A percentile compares a stretch with the other conserved stretches of the same genome.
These are phyloP conservation scores for Cryptosula pallasiana DNA, from an alignment of 2,888 invertebrate genomes.

Conservation along the genomic window DNA sequence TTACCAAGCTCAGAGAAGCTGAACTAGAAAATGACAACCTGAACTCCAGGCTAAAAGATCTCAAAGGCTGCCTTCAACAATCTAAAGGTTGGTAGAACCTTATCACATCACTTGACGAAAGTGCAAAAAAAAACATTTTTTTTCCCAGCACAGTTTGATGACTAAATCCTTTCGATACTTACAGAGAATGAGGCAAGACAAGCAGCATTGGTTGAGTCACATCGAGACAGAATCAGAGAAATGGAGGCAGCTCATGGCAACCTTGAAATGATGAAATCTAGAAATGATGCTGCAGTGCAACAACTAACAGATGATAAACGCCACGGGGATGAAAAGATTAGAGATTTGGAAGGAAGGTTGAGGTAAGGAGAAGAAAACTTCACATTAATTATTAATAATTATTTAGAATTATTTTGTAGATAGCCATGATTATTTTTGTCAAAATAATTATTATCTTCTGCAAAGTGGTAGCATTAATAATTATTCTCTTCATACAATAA, in stretches of 20 bases:
- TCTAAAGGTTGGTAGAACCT: slow-evolving; percentile 10
- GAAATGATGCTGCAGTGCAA: slow-evolving; percentile 45
- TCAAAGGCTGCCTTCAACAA: slow-evolving; percentile 19
- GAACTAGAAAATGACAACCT: neutral
- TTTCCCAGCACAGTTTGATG: too few relatives aligned
- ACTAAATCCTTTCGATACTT: too few relatives aligned
- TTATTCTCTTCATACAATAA: too few relatives aligned
- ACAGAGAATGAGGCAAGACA: slow-evolving; percentile 42
- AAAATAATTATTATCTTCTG: too few relatives aligned
- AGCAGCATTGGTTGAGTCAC: slow-evolving; percentile 35
- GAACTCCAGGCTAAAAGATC: neutral
- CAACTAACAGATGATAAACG: slow-evolving; percentile 46
- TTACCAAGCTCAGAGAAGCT: slow-evolving; percentile 36
- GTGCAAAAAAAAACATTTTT: too few relatives aligned
- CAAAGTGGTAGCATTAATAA: too few relatives aligned
- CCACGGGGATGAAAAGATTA: slow-evolving; percentile 39
- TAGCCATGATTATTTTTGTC: too few relatives aligned
- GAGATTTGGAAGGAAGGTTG: neutral
- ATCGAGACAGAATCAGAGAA: slow-evolving; percentile 40
- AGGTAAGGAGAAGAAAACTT: too few relatives aligned
- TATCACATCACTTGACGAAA: too few relatives aligned
- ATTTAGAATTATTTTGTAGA: too few relatives aligned
- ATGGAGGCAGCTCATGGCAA: slow-evolving; percentile 39
- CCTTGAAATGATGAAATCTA: slow-evolving; percentile 42
- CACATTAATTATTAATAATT: too few relatives aligned